These are phyloP conservation scores for Leptatherina wallacei DNA, from an alignment of 2,797 vertebrate genomes.

Conservation along the genomic window DNA sequence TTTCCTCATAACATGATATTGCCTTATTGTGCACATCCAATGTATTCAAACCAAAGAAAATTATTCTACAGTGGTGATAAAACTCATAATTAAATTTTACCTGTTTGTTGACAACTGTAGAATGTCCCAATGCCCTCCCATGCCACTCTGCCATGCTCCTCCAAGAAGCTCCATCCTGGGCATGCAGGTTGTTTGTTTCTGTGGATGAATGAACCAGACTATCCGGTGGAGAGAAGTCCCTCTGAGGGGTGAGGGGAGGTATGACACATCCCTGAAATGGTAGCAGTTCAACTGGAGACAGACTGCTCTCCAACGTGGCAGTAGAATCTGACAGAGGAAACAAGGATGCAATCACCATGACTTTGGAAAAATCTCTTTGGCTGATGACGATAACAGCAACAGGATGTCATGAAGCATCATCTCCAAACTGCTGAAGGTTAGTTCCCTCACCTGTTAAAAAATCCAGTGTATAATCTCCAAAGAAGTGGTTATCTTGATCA, in stretches of 20 bases:
- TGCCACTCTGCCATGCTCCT: slow-evolving; percentile 77
- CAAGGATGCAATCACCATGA: background rate
- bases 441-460: slow-evolving; percentile 86
- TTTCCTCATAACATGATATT: background rate
- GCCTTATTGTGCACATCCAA: background rate
- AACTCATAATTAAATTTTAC: slow-evolving; percentile 63
- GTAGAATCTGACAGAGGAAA: slow-evolving; percentile 80
- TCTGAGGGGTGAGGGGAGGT: slow-evolving; percentile 69
- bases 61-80: background rate
- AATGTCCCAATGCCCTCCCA: slow-evolving; percentile 76
- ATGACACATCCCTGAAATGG: slow-evolving; percentile 79
- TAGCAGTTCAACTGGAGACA: slow-evolving; percentile 69
- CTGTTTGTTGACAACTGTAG: slow-evolving; percentile 84
- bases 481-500: slow-evolving; percentile 82
- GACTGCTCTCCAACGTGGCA: slow-evolving; percentile 77
- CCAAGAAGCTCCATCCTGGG: slow-evolving; percentile 77
- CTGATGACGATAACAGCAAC: background rate
- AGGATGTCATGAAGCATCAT: background rate
- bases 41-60: background rate
- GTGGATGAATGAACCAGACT: slow-evolving; percentile 33
- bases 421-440: background rate
- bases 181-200: background rate
- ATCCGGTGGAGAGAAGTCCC: slow-evolving; percentile 44
- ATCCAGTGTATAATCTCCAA: slow-evolving; percentile 84
- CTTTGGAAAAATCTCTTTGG: background rate